phyloP scores from a whole-genome alignment of 2,113 vertebrate genomes.

The Origma solitaria region DNA sequence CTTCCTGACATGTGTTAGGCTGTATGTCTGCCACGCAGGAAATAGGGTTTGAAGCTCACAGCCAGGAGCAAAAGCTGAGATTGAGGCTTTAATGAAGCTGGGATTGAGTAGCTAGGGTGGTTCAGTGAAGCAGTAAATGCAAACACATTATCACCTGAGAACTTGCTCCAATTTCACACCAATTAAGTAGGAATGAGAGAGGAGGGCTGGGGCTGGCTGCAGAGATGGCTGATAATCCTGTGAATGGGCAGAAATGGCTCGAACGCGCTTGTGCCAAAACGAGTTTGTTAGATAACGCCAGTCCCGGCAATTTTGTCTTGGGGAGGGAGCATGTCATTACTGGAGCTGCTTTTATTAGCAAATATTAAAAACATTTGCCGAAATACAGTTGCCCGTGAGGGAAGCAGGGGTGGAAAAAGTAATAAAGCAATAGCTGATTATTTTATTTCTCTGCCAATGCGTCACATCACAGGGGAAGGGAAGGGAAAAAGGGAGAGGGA shows the following conservation, averaged over 20 bases:
- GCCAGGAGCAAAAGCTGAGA: slow-evolving; percentile 60
- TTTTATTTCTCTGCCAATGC: slow-evolving; percentile 3
- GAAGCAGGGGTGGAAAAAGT: neutral
- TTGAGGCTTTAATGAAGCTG: slow-evolving; percentile 70
- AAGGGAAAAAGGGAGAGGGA: neutral
- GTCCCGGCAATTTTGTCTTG: slow-evolving; percentile 24
- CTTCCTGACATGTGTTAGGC: slow-evolving; percentile 54
- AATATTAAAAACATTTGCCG: slow-evolving; percentile 38
- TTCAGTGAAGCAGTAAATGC: slow-evolving; percentile 76
- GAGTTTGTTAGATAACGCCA: slow-evolving; percentile 48
- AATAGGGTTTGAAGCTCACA: slow-evolving; percentile 71
- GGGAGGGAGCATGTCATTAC: slow-evolving; percentile 33
- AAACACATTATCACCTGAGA: slow-evolving; percentile 79
- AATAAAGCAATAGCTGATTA: slow-evolving; percentile 35
- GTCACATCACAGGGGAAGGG: neutral
- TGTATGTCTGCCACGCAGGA: slow-evolving; percentile 64
- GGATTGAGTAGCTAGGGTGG: slow-evolving; percentile 61
- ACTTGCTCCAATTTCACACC: slow-evolving; percentile 74
- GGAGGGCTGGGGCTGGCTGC: slow-evolving; percentile 60
- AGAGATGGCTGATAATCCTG: slow-evolving; percentile 63
- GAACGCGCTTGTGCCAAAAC: slow-evolving; percentile 22
- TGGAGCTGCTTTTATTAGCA: slow-evolving; percentile 54
- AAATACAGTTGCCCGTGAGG: slow-evolving; percentile 36
- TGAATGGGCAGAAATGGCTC: slow-evolving; percentile 51
- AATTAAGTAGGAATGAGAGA: slow-evolving; percentile 74